These are phyloP conservation scores for Brachionus paranguensis DNA, from an alignment of 1,140 invertebrate species.

Conservation along the genomic window DNA sequence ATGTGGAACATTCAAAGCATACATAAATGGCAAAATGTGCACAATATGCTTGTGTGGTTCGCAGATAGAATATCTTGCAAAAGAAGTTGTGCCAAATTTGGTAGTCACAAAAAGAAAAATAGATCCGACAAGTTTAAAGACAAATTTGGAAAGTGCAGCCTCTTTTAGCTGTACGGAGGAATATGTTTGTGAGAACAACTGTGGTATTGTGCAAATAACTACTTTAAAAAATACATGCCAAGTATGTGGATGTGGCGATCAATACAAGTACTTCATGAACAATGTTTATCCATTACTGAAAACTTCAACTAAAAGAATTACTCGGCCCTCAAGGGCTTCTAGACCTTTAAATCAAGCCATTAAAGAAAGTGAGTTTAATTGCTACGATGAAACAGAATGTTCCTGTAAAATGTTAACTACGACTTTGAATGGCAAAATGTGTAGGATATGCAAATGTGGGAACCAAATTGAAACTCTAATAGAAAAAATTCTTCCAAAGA, in stretches of 20 bases:
- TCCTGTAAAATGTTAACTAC: not conserved
- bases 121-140: not conserved
- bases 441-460: slow-evolving; percentile 17
- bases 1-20: not conserved
- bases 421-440: not conserved
- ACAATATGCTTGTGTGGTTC: not conserved
- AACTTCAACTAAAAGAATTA: not conserved
- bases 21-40: not conserved
- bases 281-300: not conserved
- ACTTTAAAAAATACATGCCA: not conserved
- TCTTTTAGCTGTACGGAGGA: not conserved
- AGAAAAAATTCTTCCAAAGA: not conserved
- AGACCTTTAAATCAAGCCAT: not conserved
- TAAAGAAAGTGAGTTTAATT: not conserved
- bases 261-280: not conserved
- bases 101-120: not conserved
- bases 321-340: too few species aligned
- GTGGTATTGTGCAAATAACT: not conserved
- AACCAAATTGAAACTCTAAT: not conserved
- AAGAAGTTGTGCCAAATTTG: not conserved
- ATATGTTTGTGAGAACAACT: not conserved
- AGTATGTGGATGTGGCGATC: not conserved
- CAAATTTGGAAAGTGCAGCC: not conserved
- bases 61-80: not conserved
- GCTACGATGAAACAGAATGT: not conserved